Evolutionary conservation across 1,140 invertebrate species (phyloP).

Genomic region (Augochlora pura): DNA sequence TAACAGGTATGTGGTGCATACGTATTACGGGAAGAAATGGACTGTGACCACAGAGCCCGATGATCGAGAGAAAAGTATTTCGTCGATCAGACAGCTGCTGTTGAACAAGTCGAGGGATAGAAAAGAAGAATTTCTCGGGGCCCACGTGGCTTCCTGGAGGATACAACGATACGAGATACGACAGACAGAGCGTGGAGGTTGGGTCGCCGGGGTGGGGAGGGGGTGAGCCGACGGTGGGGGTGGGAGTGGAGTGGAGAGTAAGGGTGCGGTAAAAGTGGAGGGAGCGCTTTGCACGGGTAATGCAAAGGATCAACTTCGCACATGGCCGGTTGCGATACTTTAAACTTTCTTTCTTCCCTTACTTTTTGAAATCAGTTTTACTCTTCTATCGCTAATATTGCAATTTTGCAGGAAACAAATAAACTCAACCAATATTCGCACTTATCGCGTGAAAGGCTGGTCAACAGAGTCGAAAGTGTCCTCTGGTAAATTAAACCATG

Average conservation of each 20-base stretch:
- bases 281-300: constrained; percentile 13
- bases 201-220: constrained; percentile 11
- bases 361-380: background rate
- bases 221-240: background rate
- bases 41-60: constrained; percentile 56
- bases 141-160: constrained; percentile 70
- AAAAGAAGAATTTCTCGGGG: constrained; percentile 74
- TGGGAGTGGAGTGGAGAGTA: constrained; percentile 35
- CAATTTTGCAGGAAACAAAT: background rate
- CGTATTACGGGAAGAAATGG: constrained; percentile 34
- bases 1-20: too few species aligned
- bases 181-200: too few species aligned
- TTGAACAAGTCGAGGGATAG: constrained; percentile 76
- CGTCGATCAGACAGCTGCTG: constrained; percentile 76
- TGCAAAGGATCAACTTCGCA: constrained; percentile 51
- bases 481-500: too few species aligned
- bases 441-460: too few species aligned
- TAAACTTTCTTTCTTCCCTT: constrained; percentile 30
- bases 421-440: too few species aligned
- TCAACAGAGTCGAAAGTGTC: too few species aligned
- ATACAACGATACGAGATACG: background rate
- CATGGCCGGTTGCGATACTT: constrained; percentile 47
- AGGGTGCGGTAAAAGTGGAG: background rate
- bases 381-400: background rate
- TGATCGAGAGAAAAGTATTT: constrained; percentile 74